phyloP scores from a whole-genome alignment of 2,797 vertebrate genomes.

The Hippoglossus hippoglossus region DNA sequence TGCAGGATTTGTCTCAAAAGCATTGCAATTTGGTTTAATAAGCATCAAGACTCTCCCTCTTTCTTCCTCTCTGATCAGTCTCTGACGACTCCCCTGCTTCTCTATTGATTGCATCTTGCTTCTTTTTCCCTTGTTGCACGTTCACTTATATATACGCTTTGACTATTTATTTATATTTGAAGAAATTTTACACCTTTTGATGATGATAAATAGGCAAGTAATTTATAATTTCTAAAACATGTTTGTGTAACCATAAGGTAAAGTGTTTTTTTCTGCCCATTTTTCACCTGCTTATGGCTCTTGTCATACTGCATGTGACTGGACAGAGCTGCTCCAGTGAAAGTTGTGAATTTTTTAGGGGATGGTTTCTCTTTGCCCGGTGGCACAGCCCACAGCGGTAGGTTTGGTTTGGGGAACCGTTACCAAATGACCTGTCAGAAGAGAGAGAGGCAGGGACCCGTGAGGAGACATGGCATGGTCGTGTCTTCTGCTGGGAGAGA shows the following conservation, averaged over 20 bases:
- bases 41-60: slow-evolving; percentile 76
- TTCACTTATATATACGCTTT: slow-evolving; percentile 8
- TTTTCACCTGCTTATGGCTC: slow-evolving; percentile 23
- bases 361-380: slow-evolving; percentile 45
- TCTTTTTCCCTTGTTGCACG: slow-evolving; percentile 8
- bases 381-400: slow-evolving; percentile 66
- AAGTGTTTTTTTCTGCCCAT: neutral
- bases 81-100: slow-evolving; percentile 37
- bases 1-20: slow-evolving; percentile 85
- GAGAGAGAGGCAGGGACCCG: slow-evolving; percentile 35
- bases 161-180: slow-evolving; percentile 11
- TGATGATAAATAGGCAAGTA: neutral
- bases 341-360: slow-evolving; percentile 49
- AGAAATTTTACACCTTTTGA: neutral
- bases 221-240: neutral
- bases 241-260: neutral
- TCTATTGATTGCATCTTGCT: slow-evolving; percentile 34
- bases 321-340: slow-evolving; percentile 33
- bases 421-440: slow-evolving; percentile 63
- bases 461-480: slow-evolving; percentile 39
- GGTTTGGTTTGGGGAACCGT: slow-evolving; percentile 43
- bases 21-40: slow-evolving; percentile 88
- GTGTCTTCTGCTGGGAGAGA: slow-evolving; percentile 28
- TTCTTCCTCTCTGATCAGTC: slow-evolving; percentile 57
- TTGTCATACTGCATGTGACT: slow-evolving; percentile 32